Conservation (phyloP, 2,113 vertebrate genomes). For the Vulpes vulpes region DNA sequence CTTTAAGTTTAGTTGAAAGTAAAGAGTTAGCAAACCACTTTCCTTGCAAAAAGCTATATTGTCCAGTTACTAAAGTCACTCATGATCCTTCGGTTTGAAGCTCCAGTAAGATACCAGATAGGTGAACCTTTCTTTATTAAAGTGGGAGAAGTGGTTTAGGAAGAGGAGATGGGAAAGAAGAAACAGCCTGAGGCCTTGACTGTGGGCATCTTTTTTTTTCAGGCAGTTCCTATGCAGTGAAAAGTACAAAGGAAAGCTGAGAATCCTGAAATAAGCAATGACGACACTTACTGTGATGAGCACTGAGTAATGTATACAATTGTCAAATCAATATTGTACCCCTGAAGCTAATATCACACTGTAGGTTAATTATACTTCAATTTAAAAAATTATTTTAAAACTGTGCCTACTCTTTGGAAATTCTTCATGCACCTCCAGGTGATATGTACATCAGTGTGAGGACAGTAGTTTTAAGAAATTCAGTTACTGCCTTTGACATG, state of each 20-base stretch:
- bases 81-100: neutral
- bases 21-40: neutral
- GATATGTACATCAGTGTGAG: neutral
- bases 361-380: neutral
- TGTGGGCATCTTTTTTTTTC: neutral
- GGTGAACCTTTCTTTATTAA: neutral
- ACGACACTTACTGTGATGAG: neutral
- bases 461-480: neutral
- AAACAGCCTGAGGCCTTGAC: neutral
- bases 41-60: neutral
- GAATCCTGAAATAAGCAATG: neutral
- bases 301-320: neutral
- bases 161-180: neutral
- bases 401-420: neutral
- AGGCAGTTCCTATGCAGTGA: neutral
- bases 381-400: neutral
- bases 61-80: neutral
- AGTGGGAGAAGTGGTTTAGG: neutral
- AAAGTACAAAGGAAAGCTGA: slow-evolving; percentile 1
- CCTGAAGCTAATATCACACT: neutral
- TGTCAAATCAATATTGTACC: neutral
- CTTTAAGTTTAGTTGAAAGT: neutral
- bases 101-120: neutral
- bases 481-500: neutral
- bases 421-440: neutral